Base-by-base conservation (phyloP, 1,140 invertebrate species). In the Temnothorax longispinosus region DNA sequence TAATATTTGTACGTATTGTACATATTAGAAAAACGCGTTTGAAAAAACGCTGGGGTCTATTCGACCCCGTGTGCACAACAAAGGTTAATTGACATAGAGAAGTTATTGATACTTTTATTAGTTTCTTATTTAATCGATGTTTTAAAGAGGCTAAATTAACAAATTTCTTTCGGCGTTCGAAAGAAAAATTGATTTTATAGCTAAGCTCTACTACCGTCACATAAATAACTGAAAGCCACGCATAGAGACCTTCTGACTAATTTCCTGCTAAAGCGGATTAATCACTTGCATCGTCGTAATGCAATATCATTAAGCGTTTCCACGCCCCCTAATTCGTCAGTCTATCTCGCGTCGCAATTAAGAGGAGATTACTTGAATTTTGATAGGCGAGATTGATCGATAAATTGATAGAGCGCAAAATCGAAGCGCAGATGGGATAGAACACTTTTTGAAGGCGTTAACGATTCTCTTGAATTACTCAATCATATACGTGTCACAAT, bases 241-340 rank as follows among this genome's bases (percentile, higher is more conserved):
- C 50, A n/a, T 27, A 35, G 52, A 58, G 5, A 47, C n/a, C n/a
- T 54, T 72, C 54, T 35, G 56, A 75, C 80, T 75, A 74, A 74
- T 74, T 84, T 75, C 80, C 41, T 41, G 67, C 27, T 84, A 75
- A 44, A 62, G 32, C 32, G n/a, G 54, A 84, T 84, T 84, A 84
- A 84, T 84, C 80, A 84, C 27, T 50, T 13, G 27, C 69, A 41
- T 71, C 44, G 41, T 58, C 27, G 67, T 84, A 32, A 82, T 82
- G 54, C 41, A 60, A 74, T 75, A 84, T 62, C 41, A 56, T 62
- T 74, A 60, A 50, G 18, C 54, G 54, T 60, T 84, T 82, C 80
- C 80, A 60, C 80, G 80, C 69, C 69, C 69, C 41, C 41, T 74
- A 54, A 74, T 84, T 84, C 80, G 80, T 84, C 80, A 84, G 74